Conservation (phyloP, 2,888 invertebrate genomes). For the Phaedon cochleariae region DNA sequence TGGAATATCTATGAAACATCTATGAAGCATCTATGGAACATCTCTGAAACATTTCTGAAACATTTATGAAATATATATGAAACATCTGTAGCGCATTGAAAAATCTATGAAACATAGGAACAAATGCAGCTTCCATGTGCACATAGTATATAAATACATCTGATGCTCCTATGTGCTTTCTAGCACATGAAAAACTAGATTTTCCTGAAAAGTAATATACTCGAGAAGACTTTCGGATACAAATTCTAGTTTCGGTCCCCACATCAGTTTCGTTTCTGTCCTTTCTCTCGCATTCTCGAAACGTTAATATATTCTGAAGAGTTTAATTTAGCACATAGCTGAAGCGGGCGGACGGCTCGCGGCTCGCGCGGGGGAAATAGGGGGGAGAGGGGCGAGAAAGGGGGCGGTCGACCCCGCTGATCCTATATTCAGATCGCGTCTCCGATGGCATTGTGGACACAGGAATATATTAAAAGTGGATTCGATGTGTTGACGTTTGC, state of each 20-base stretch:
- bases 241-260: not conserved
- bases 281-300: constrained; percentile 53
- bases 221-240: too few relatives aligned
- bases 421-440: constrained; percentile 62
- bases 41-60: too few relatives aligned
- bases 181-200: too few relatives aligned
- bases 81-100: too few relatives aligned
- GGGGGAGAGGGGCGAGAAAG: constrained; percentile 44
- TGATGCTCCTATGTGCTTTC: too few relatives aligned
- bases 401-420: constrained; percentile 47
- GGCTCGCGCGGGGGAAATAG: constrained; percentile 41
- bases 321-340: constrained; percentile 64
- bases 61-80: too few relatives aligned
- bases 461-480: constrained; percentile 63
- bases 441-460: constrained; percentile 61
- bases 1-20: too few relatives aligned
- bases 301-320: constrained; percentile 64
- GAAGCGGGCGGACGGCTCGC: constrained; percentile 50
- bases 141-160: too few relatives aligned
- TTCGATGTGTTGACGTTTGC: constrained; percentile 62
- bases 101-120: too few relatives aligned
- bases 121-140: too few relatives aligned
- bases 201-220: too few relatives aligned
- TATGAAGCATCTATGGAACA: too few relatives aligned
- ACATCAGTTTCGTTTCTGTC: constrained; percentile 19